Evolutionary conservation across 1,140 invertebrate genomes (phyloP).

Genomic region (Brachionus calyciflorus): DNA sequence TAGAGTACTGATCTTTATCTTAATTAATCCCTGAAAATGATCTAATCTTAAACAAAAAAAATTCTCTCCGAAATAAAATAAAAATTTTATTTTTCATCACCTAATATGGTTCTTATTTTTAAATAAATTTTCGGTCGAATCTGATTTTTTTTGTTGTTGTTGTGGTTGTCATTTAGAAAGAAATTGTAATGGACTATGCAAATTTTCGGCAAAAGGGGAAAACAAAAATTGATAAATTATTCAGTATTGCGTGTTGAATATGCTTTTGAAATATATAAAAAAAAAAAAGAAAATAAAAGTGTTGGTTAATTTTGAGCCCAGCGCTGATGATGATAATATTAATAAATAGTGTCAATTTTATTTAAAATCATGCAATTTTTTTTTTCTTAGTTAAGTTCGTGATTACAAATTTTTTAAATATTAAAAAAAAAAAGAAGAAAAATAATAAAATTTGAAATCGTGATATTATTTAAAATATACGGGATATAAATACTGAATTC

Average conservation of each 20-base stretch:
- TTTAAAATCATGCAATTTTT: constrained; percentile 41
- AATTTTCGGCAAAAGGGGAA: neutral
- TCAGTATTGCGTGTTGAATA: constrained; percentile 6
- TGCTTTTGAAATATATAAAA: neutral
- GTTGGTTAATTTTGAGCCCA: neutral
- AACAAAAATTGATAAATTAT: constrained; percentile 4
- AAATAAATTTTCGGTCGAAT: neutral
- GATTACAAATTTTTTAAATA: constrained; percentile 1
- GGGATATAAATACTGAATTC: neutral
- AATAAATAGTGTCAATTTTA: constrained; percentile 33
- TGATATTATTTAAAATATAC: constrained; percentile 15
- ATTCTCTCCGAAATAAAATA: no score
- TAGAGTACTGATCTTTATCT: no score
- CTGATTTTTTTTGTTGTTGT: no score
- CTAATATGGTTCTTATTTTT: constrained; percentile 5
- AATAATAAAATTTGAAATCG: no score
- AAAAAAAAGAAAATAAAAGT: no score
- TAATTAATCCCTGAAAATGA: no score
- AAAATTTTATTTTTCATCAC: constrained; percentile 1
- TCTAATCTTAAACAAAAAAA: no score
- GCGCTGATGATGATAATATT: neutral
- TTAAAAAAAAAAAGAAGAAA: neutral
- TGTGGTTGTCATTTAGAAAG: no score
- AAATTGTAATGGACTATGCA: constrained; percentile 3
- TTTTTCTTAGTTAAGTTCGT: neutral